phyloP scores from a whole-genome alignment of 2,888 invertebrate genomes.

The Acanthoscelides obtectus region DNA sequence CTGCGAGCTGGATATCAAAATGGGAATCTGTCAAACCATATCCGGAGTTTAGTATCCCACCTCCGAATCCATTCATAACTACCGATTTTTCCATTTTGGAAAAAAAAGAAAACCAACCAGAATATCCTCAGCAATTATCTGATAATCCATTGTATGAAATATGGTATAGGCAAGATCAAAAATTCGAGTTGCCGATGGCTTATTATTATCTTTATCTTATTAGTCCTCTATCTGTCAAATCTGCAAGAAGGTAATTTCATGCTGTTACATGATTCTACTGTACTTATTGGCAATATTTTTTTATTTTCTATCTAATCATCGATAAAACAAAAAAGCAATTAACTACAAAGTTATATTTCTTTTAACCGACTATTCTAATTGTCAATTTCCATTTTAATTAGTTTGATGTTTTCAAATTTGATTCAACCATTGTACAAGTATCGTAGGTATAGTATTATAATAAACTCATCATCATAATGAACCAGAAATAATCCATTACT shows the following conservation, averaged over 20 bases:
- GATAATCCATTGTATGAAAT: constrained; percentile 58
- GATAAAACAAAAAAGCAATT: too few relatives aligned
- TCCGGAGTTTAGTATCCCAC: constrained; percentile 62
- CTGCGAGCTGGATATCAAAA: constrained; percentile 56
- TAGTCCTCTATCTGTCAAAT: constrained; percentile 60
- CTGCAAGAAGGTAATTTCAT: constrained; percentile 51
- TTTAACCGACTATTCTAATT: too few relatives aligned
- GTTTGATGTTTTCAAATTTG: too few relatives aligned
- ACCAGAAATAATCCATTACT: too few relatives aligned
- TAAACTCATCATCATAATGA: too few relatives aligned
- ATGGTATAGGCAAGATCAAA: constrained; percentile 81
- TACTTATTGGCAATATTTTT: too few relatives aligned
- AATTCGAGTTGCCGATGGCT: constrained; percentile 76
- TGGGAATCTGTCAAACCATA: constrained; percentile 59
- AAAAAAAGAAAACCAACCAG: constrained; percentile 40
- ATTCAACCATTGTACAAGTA: too few relatives aligned
- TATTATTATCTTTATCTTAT: constrained; percentile 69
- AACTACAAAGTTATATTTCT: too few relatives aligned
- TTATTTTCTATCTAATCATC: too few relatives aligned
- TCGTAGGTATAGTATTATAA: too few relatives aligned
- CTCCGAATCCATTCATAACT: constrained; percentile 68
- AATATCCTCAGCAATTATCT: constrained; percentile 57
- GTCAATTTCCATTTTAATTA: too few relatives aligned
- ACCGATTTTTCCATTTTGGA: constrained; percentile 62
- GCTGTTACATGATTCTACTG: too few relatives aligned